A percentile compares a stretch with the other conserved stretches of the same genome.
Conservation (phyloP, 2,113 vertebrate species). For the Podilymbus podiceps region DNA sequence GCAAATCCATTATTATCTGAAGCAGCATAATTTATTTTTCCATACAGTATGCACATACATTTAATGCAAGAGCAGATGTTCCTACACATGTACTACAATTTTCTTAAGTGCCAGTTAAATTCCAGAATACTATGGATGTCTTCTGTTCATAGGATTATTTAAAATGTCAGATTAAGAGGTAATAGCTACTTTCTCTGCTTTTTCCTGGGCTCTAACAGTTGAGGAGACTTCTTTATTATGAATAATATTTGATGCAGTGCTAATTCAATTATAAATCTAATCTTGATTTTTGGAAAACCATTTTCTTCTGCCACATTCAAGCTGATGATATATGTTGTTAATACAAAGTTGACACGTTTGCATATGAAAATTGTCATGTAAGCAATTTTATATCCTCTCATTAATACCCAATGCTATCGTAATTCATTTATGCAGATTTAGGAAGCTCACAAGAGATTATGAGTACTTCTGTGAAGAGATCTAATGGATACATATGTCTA, state of each 20-base stretch:
- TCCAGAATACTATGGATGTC: neutral
- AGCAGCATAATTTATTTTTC: neutral
- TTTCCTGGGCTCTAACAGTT: neutral
- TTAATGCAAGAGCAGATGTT: neutral
- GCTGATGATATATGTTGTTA: neutral
- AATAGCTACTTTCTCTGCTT: neutral
- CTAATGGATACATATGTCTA: neutral
- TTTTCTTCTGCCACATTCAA: neutral
- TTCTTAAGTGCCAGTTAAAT: neutral
- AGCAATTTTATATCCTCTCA: neutral
- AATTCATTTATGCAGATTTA: conserved; percentile 14
- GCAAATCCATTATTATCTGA: neutral
- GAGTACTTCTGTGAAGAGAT: neutral
- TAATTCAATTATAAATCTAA: neutral
- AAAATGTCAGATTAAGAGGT: neutral
- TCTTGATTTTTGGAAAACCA: neutral
- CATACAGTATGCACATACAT: neutral
- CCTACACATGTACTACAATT: neutral
- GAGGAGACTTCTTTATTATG: neutral
- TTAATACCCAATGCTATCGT: neutral
- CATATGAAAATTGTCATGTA: neutral
- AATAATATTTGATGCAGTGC: neutral
- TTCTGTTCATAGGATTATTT: neutral
- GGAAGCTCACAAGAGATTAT: neutral
- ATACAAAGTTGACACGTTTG: neutral